A percentile compares a stretch with the other conserved stretches of the same genome.
Evolutionary conservation across 2,113 vertebrate genomes (phyloP).

Genomic region (Lagopus leucura): DNA sequence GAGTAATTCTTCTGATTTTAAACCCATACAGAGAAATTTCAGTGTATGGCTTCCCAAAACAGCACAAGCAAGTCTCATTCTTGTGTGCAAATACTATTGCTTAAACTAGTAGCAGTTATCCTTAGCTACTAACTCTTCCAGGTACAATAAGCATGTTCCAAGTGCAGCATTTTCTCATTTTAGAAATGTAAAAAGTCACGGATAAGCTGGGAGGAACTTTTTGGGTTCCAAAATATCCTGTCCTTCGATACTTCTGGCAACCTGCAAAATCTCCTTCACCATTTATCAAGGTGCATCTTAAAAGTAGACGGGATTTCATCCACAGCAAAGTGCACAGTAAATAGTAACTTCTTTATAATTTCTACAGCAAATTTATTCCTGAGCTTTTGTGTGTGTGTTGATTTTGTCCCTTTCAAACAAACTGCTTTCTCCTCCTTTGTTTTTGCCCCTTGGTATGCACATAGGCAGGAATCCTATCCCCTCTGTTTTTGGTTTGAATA

Average conservation of each 20-base stretch:
- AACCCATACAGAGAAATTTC: not conserved
- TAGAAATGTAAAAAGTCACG: not conserved
- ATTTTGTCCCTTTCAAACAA: not conserved
- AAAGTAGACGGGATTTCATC: not conserved
- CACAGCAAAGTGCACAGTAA: not conserved
- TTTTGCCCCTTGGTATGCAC: not conserved
- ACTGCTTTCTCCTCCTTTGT: not conserved
- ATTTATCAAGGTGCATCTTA: not conserved
- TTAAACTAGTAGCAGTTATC: not conserved
- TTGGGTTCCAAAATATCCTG: not conserved
- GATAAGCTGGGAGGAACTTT: not conserved
- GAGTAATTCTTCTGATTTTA: constrained; percentile 41
- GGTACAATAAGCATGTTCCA: not conserved
- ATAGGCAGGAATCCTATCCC: not conserved
- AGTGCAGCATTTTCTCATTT: not conserved
- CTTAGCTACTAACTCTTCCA: not conserved
- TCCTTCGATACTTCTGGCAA: not conserved
- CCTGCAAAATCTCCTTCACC: not conserved
- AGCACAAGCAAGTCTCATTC: not conserved
- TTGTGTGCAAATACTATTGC: not conserved
- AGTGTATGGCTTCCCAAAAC: not conserved
- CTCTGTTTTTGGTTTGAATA: not conserved
- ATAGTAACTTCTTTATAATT: not conserved
- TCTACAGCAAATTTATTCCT: not conserved
- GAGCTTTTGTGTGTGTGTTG: not conserved